Conservation (phyloP, 2,888 invertebrate species). For the Mimas tiliae region DNA sequence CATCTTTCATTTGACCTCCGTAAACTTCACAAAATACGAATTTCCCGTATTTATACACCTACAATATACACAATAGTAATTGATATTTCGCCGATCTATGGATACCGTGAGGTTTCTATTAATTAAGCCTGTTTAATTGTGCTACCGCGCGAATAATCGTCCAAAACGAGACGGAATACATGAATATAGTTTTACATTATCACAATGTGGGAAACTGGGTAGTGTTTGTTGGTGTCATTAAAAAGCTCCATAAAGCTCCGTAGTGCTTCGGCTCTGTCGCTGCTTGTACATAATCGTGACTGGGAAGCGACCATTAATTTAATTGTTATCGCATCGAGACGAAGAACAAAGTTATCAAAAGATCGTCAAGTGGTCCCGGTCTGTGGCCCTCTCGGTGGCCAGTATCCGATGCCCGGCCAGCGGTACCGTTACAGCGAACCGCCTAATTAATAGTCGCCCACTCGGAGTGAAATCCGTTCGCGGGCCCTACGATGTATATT, state of each 20-base stretch:
- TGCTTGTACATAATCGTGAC: not conserved
- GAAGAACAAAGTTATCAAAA: slow-evolving; percentile 70
- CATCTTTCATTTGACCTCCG: slow-evolving; percentile 58
- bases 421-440: slow-evolving; percentile 65
- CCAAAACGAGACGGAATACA: slow-evolving; percentile 1
- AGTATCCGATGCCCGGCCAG: slow-evolving; percentile 38
- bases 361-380: slow-evolving; percentile 62
- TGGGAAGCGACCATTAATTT: slow-evolving; percentile 49
- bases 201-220: not conserved
- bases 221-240: slow-evolving; percentile 14
- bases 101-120: slow-evolving; percentile 23
- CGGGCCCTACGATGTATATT: slow-evolving; percentile 54
- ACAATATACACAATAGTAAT: slow-evolving; percentile 27
- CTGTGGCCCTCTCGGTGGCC: slow-evolving; percentile 35
- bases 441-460: slow-evolving; percentile 79
- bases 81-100: slow-evolving; percentile 26
- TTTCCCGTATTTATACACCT: not conserved
- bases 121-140: slow-evolving; percentile 26
- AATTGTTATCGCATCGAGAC: slow-evolving; percentile 61
- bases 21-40: slow-evolving; percentile 31
- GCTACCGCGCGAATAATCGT: slow-evolving; percentile 2
- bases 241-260: not conserved
- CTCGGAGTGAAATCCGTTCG: slow-evolving; percentile 69
- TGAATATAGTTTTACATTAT: slow-evolving; percentile 27
- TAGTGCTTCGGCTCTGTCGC: not conserved